Evolutionary conservation across 2,797 vertebrate species (phyloP).

Genomic region (Gallirallus australis): DNA sequence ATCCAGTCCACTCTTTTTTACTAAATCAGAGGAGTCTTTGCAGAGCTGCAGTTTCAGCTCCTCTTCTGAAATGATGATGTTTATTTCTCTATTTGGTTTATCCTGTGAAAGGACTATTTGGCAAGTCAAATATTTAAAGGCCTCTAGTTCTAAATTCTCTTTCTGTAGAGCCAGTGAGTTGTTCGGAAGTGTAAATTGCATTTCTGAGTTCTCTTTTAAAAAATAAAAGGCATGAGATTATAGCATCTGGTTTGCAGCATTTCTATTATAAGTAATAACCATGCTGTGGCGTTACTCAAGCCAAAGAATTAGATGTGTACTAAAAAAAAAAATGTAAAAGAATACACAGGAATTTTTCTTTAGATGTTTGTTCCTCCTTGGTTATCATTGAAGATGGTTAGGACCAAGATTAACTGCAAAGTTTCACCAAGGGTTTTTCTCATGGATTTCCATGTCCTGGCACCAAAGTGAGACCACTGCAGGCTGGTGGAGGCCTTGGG

Average conservation of each 20-base stretch:
- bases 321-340: neutral
- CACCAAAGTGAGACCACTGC: neutral
- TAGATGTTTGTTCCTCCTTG: neutral
- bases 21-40: neutral
- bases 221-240: neutral
- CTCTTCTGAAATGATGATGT: neutral
- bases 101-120: neutral
- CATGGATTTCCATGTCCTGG: neutral
- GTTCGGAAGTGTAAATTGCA: neutral
- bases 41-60: neutral
- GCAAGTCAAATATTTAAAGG: neutral
- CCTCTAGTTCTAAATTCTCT: neutral
- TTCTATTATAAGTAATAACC: neutral
- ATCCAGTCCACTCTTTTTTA: neutral
- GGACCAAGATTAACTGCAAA: neutral
- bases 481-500: neutral
- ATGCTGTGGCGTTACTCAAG: neutral
- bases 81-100: slow-evolving; percentile 4
- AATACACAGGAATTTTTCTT: neutral
- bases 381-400: neutral
- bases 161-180: neutral
- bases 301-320: neutral
- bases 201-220: neutral
- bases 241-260: neutral
- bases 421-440: neutral